Evolutionary conservation across 2,113 vertebrate species (phyloP).

Genomic region (Dipodomys merriami): DNA sequence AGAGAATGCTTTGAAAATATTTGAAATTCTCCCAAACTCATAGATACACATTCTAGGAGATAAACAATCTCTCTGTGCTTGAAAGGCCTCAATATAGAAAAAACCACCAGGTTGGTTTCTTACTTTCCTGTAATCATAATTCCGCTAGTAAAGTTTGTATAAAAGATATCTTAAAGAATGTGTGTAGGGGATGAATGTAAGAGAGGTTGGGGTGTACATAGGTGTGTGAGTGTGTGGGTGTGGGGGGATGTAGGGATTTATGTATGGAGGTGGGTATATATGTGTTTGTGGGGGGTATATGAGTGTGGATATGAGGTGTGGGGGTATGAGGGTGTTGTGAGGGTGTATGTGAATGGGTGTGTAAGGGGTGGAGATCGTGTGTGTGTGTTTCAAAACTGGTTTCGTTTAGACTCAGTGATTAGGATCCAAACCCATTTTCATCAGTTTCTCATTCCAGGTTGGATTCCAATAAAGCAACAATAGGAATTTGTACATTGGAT

Average conservation of each 20-base stretch:
- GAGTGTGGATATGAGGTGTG: no score
- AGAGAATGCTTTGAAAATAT: not conserved
- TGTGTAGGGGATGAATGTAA: no score
- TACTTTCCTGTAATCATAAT: not conserved
- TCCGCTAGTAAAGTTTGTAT: not conserved
- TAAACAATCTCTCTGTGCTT: no score
- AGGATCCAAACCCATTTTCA: not conserved
- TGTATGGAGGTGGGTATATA: no score
- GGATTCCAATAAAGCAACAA: not conserved
- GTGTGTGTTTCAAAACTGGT: not conserved
- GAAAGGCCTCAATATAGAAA: not conserved
- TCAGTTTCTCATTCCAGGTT: not conserved
- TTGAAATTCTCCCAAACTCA: not conserved
- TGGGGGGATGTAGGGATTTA: no score
- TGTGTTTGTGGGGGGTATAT: no score
- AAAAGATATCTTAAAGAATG: not conserved
- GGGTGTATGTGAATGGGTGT: not conserved
- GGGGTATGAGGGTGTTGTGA: no score
- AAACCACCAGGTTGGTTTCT: not conserved
- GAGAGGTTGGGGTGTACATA: no score
- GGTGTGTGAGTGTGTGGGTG: no score
- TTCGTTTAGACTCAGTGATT: not conserved
- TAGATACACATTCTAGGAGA: no score
- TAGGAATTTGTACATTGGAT: not conserved
- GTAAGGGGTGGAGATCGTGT: no score